Evolutionary conservation across 1,140 invertebrate species (phyloP).

Genomic region (Paramacrobiotus metropolitanus): DNA sequence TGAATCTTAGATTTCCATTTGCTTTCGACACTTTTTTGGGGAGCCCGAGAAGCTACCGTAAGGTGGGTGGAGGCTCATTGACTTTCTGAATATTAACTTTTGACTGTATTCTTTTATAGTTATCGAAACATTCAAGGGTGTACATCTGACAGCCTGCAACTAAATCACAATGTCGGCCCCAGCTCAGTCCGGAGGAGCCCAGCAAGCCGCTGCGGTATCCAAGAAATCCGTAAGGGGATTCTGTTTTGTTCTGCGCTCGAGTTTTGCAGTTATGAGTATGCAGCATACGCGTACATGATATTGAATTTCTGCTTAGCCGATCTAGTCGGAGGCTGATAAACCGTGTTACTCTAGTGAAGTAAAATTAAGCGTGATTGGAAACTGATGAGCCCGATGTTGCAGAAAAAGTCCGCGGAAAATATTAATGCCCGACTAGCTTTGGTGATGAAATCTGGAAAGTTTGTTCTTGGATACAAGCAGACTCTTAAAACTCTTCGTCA

Average conservation of each 20-base stretch:
- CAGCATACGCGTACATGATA: no score
- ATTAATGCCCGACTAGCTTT: conserved; percentile 90
- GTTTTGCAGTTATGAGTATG: neutral
- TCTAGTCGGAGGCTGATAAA: no score
- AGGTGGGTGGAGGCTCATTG: conserved; percentile 2
- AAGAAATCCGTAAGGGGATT: neutral
- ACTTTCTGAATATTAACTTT: neutral
- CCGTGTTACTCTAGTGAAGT: no score
- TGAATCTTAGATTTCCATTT: no score
- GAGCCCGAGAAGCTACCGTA: conserved; percentile 3
- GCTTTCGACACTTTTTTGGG: no score
- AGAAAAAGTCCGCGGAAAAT: conserved; percentile 96
- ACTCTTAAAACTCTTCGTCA: conserved; percentile 83
- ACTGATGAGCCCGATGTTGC: conserved; percentile 6
- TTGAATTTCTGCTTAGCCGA: no score
- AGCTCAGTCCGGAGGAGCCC: neutral
- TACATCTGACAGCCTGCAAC: neutral
- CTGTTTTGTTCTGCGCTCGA: neutral
- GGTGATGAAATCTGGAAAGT: conserved; percentile 99
- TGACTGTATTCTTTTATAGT: neutral
- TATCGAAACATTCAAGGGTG: neutral
- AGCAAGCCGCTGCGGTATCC: neutral
- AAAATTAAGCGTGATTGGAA: no score
- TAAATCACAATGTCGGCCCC: neutral
- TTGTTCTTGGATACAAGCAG: conserved; percentile 92